Evolutionary conservation across 2,888 invertebrate species (phyloP).

Genomic region (Dynastes grantii): DNA sequence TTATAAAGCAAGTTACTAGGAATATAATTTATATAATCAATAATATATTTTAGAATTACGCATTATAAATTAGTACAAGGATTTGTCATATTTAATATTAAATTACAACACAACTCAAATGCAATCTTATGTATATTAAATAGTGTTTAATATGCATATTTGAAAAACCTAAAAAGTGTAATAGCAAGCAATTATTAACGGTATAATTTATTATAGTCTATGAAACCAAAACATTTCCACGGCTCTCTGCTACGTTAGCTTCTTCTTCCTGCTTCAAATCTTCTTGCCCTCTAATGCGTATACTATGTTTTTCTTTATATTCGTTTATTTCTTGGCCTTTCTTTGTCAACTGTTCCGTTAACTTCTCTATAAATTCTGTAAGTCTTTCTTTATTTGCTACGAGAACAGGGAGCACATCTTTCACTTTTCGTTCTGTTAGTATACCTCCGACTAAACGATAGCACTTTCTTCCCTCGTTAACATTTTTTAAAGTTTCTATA

Average conservation of each 20-base stretch:
- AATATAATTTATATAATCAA: no score
- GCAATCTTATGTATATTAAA: constrained; percentile 31
- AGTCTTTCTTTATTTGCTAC: constrained; percentile 86
- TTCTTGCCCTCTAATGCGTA: constrained; percentile 84
- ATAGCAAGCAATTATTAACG: constrained; percentile 8
- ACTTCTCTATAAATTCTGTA: constrained; percentile 82
- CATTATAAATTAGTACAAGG: constrained; percentile 11
- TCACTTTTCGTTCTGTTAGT: constrained; percentile 92
- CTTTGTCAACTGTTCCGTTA: constrained; percentile 86
- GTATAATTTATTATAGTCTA: constrained; percentile 56
- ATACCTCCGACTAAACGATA: constrained; percentile 96
- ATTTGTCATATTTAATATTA: constrained; percentile 27
- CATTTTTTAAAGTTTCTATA: constrained; percentile 90
- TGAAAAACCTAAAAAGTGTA: constrained; percentile 24
- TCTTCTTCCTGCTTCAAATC: constrained; percentile 66
- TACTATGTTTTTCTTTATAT: constrained; percentile 92
- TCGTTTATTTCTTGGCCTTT: constrained; percentile 94
- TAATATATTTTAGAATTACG: not conserved
- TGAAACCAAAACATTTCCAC: constrained; percentile 70
- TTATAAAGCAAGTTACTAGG: no score
- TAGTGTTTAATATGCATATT: constrained; percentile 24
- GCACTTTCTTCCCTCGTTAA: constrained; percentile 89
- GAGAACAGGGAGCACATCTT: constrained; percentile 90
- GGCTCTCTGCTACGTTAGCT: constrained; percentile 62
- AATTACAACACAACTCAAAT: constrained; percentile 14